Percentiles rank a stretch among this genome's conserved stretches.
phyloP scores from a whole-genome alignment of 1,140 invertebrate species.

The Carposina sasakii region DNA sequence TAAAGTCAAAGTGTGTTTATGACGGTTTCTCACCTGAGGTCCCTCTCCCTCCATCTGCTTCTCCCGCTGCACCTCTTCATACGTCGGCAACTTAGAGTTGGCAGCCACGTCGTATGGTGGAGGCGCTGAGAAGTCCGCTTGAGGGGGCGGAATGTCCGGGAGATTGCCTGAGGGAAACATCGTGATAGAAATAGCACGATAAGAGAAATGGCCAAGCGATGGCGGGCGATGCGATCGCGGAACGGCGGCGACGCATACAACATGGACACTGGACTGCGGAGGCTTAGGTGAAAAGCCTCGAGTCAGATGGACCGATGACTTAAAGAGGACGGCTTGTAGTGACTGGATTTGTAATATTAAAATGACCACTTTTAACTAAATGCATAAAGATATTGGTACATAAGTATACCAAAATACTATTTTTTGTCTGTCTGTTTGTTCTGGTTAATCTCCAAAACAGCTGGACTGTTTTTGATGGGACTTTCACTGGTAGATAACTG shows the following conservation, averaged over 20 bases:
- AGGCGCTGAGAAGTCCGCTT: constrained; percentile 86
- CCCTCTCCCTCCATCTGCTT: constrained; percentile 84
- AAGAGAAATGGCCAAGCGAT: neutral
- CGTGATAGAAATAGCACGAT: neutral
- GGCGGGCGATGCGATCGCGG: neutral
- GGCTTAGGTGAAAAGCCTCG: neutral
- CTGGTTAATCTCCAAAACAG: no score
- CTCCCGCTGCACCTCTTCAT: constrained; percentile 91
- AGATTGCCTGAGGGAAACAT: constrained; percentile 34
- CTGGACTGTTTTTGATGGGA: no score
- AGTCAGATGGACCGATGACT: neutral
- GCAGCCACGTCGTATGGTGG: constrained; percentile 87
- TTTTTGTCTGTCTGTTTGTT: no score
- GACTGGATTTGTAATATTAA: neutral
- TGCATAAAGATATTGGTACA: no score
- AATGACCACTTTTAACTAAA: no score
- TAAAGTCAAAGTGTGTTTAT: no score
- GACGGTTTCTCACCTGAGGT: constrained; percentile 57
- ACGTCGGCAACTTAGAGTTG: constrained; percentile 88
- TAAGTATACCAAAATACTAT: no score
- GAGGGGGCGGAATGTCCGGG: constrained; percentile 79
- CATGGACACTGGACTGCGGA: neutral
- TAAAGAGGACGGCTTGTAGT: neutral
- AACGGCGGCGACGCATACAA: neutral
- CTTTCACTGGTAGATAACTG: no score